A percentile compares a stretch with the other conserved stretches of the same genome.
These are phyloP conservation scores for Netelia melanura DNA, from an alignment of 2,888 invertebrate genomes.

Conservation along the genomic window DNA sequence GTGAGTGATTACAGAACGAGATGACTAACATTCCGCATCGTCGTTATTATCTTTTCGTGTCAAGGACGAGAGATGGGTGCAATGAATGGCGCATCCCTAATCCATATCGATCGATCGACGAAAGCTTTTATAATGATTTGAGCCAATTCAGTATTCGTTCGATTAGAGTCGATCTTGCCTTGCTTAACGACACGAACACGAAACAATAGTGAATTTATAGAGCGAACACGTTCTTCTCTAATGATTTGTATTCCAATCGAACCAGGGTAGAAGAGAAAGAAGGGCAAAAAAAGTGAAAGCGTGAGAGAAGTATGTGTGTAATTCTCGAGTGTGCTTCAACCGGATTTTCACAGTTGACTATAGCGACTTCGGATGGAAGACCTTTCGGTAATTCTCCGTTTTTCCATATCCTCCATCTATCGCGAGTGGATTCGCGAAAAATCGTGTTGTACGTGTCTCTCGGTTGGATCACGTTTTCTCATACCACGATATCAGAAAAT, in stretches of 20 bases:
- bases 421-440: not conserved
- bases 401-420: not conserved
- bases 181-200: not conserved
- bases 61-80: too few relatives aligned
- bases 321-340: conserved; percentile 34
- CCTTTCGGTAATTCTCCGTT: conserved; percentile 45
- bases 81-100: too few relatives aligned
- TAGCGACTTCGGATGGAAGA: conserved; percentile 29
- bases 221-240: not conserved
- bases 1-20: too few relatives aligned
- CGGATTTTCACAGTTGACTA: conserved; percentile 10
- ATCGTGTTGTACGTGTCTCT: not conserved
- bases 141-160: not conserved
- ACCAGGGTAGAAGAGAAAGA: too few relatives aligned
- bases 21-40: too few relatives aligned
- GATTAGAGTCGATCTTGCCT: not conserved
- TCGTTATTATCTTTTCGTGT: too few relatives aligned
- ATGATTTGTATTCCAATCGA: conserved; percentile 42
- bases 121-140: not conserved
- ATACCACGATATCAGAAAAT: not conserved
- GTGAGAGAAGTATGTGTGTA: not conserved
- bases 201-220: not conserved
- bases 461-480: conserved; percentile 2
- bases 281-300: not conserved
- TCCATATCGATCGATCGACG: too few relatives aligned